Evolutionary conservation across 2,113 vertebrate species (phyloP), one percentile per base, ranked within the genome.

Genomic region (Callionymus lyra): DNA sequence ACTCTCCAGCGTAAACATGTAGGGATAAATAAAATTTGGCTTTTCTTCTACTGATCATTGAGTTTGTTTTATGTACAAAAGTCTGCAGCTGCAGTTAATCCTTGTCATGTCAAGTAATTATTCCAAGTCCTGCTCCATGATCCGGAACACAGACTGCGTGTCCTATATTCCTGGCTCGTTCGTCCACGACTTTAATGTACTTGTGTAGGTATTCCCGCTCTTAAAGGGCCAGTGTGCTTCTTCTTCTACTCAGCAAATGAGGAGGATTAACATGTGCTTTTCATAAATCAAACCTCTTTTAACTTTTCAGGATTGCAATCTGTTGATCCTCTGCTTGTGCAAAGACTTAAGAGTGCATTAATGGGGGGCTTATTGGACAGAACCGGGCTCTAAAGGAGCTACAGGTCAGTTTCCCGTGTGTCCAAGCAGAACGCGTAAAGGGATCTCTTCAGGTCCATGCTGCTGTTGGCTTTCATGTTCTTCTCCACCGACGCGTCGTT

Each of bases 381-480:
- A 12, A 19, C 16, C 12, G 39, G 40, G 6, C 19, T 10, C 15
- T n/a, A 4, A 15, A 37, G 12, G 15, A 38, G 16, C 73, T 82
- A 98, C 74, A 97, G 73, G 60, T 98, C 92, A 0, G 93, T 97
- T 76, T 97, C 95, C 53, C 86, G 90, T 1, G 88, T 84, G 74
- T 97, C 87, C 77, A 97, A 55, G 50, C 94, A 98, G 64, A 97
- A 86, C 0, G 92, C 88, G 63, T 96, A 97, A 12, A 98, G 86
- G 9, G 94, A 94, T 50, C 82, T 85, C 65, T 89, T 87, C 45
- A 97, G 75, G 67, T 97, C 92, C 70, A 85, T 48, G 0, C 84
- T 90, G 84, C 89, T 92, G 82, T 92, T 94, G 0, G 89, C 89
- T 64, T 94, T 96, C 27, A 90, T 82, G 53, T 82, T 86, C 74